phyloP scores from a whole-genome alignment of 1,140 invertebrate genomes.

The Uloborus diversus region DNA sequence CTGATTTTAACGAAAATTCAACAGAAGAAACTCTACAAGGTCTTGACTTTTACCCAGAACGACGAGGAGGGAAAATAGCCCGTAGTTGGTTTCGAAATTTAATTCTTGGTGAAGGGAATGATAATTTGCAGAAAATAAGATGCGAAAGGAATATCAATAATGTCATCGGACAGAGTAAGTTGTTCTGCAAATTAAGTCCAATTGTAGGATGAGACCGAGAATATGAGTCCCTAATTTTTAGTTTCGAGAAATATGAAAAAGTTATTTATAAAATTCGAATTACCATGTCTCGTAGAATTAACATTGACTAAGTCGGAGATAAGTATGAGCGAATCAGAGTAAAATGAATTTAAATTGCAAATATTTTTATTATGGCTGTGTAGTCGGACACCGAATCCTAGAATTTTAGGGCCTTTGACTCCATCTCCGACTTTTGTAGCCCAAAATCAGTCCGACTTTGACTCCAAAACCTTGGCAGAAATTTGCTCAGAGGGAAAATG shows the following conservation, averaged over 20 bases:
- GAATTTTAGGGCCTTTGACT: too few relatives aligned
- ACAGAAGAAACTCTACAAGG: conserved; percentile 65
- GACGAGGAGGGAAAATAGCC: conserved; percentile 72
- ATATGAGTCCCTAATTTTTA: not conserved
- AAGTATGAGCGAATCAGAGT: too few relatives aligned
- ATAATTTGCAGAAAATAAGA: conserved; percentile 76
- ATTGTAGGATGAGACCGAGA: not conserved
- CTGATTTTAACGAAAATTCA: not conserved
- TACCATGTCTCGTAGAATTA: not conserved
- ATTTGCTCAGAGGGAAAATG: too few relatives aligned
- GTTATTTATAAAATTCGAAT: not conserved
- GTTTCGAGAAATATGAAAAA: not conserved
- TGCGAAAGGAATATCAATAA: conserved; percentile 83
- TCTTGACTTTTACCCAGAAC: conserved; percentile 87
- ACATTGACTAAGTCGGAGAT: not conserved
- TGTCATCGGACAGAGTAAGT: conserved; percentile 77
- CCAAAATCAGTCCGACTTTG: too few relatives aligned
- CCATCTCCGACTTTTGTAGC: too few relatives aligned
- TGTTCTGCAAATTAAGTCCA: not conserved
- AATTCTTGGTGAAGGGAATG: conserved; percentile 72
- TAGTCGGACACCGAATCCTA: too few relatives aligned
- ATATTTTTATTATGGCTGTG: too few relatives aligned
- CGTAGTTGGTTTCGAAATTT: conserved; percentile 70
- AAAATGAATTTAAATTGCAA: too few relatives aligned
- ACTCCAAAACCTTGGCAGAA: too few relatives aligned